Evolutionary conservation across 2,888 invertebrate species (phyloP).

Genomic region (Caenorhabditis doughertyi): DNA sequence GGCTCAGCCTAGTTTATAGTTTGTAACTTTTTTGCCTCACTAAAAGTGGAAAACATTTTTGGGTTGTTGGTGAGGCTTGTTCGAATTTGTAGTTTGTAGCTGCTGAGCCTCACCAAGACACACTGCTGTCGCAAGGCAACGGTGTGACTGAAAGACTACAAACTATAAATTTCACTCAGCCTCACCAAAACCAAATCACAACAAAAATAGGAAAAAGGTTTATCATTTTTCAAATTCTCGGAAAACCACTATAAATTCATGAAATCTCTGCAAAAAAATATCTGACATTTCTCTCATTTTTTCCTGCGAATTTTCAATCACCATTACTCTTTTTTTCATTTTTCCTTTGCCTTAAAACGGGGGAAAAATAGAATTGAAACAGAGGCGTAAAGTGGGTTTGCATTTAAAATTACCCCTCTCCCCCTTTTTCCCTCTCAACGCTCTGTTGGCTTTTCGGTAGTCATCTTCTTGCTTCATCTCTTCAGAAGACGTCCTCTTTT

Average conservation of each 20-base stretch:
- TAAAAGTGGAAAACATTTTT: too few species aligned
- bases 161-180: too few species aligned
- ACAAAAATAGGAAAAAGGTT: too few species aligned
- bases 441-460: background rate
- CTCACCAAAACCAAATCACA: too few species aligned
- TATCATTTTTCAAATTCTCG: background rate
- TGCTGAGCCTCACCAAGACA: too few species aligned
- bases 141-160: too few species aligned
- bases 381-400: constrained; percentile 39
- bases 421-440: background rate
- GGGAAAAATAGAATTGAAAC: constrained; percentile 4
- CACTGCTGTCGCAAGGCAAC: too few species aligned
- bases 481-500: background rate
- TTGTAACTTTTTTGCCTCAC: too few species aligned
- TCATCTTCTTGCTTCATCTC: background rate
- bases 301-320: background rate
- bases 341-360: background rate
- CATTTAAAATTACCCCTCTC: constrained; percentile 33
- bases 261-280: background rate
- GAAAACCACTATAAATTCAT: background rate
- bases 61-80: too few species aligned
- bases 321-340: background rate
- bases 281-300: background rate
- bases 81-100: too few species aligned
- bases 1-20: too few species aligned